Base-by-base conservation (phyloP, 2,797 vertebrate genomes). In the Enteromius anoplus region DNA sequence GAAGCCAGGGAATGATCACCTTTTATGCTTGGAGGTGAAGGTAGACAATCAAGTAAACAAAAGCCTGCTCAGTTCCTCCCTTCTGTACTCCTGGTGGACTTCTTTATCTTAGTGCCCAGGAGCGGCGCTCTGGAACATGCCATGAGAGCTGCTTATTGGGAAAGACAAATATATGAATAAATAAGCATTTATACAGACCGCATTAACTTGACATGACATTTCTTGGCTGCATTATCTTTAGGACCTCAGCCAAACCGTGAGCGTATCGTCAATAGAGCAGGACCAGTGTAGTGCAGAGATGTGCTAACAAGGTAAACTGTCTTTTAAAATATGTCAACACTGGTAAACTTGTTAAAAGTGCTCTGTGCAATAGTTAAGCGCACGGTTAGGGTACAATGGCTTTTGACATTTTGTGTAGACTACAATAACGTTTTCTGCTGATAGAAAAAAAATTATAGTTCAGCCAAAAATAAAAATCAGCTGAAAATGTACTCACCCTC, bases 41-140 rank as follows among this genome's bases (percentile, higher is more conserved):
- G 82, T 65, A 79, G 65, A 82, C 81, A 86, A 82, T 77, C 82
- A 83, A 73, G 12, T 23, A 45, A 89, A 91, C 81, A 88, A 88
- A 89, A 87, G 88, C 78, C 77, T 58, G 49, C 73, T 83, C 47
- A 81, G 78, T 75, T 80, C 78, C 64, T 12, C 71, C 49, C 81
- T 42, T 84, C 82, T 71, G 76, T 78, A 84, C 53, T 89, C 91
- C 88, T 89, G 86, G 84, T 88, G 88, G 90, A 85, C 75, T 42
- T 81, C 82, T 88, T 91, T 90, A 91, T 91, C 91, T 62, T 53
- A 73, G 80, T 66, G 85, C 81, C 85, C 90, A 91, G 88, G 76
- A 86, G 84, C 77, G 60, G 80, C 83, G 72, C 76, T 83, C 62
- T 86, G 88, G 81, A 87, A 82, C 81, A 77, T 32, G 23, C 29